Conservation (phyloP, 2,113 vertebrate genomes). For the Gnathonemus longibarbis region DNA sequence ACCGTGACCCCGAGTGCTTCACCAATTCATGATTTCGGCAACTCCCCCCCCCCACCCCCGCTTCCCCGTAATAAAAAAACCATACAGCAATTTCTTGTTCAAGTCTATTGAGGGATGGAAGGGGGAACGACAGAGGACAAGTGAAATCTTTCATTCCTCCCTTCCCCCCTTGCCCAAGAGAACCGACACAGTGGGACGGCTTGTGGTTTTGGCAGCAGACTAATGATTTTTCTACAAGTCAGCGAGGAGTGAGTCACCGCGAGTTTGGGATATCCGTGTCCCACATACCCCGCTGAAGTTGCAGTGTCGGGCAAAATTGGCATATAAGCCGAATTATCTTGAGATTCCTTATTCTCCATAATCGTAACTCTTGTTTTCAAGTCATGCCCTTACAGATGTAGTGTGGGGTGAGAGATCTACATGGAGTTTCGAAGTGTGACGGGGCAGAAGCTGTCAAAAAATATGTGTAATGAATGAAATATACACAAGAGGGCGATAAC, state of each 20-base stretch:
- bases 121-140: constrained; percentile 22
- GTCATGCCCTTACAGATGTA: neutral
- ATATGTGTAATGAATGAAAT: neutral
- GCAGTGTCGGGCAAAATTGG: neutral
- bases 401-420: neutral
- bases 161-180: constrained; percentile 1
- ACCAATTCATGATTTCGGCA: constrained; percentile 27
- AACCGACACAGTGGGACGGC: constrained; percentile 13
- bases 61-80: neutral
- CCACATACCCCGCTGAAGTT: neutral
- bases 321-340: neutral
- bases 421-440: neutral
- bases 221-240: constrained; percentile 23
- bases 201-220: constrained; percentile 19
- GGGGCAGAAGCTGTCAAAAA: neutral
- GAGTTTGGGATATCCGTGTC: neutral
- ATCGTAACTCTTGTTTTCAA: neutral
- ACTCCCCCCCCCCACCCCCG: neutral
- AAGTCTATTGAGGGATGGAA: constrained; percentile 21
- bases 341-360: neutral
- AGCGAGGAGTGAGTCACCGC: constrained; percentile 23
- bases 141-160: constrained; percentile 25
- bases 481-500: constrained; percentile 10
- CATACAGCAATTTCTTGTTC: constrained; percentile 19
- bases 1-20: neutral